Base-by-base conservation (phyloP, 2,797 vertebrate species). In the Loriculus beryllinus region DNA sequence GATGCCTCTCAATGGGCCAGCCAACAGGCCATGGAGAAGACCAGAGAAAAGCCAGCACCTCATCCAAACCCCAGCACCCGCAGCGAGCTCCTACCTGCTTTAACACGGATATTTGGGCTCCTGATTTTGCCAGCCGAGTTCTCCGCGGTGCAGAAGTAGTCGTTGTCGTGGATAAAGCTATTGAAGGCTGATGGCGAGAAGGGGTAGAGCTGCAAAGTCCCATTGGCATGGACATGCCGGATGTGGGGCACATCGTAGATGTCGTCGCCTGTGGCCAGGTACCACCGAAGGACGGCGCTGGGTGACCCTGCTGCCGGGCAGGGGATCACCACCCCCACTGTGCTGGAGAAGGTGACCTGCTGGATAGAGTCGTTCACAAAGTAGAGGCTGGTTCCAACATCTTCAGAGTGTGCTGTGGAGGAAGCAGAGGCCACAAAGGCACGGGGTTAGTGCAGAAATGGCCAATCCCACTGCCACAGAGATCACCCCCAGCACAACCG, bases 261-360 rank as follows among this genome's bases (percentile, higher is more conserved):
- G 98, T 99, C 99, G 97, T 99, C 99, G 91, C 99, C 99, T 13
- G 99, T 99, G 95, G 99, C 99, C 97, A 99, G 98, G 98, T 99
- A 99, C 99, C 99, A 99, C 97, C 99, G 99, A 94, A 99, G 98
- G 98, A 98, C 97, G 87, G 98, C 99, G 75, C 99, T 99, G 98
- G 99, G 99, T 97, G 99, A 98, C 98, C 99, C 99, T 72, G 99
- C 98, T 74, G 99, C 99, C 23, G 99, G 99, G 98, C 99, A 99
- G 98, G 99, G 99, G 98, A 99, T 99, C 98, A 99, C 99, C 98
- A 99, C 99, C 98, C 99, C 99, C 98, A 99, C 99, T 56, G 99
- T 99, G 98, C 99, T 99, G 98, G 99, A 99, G 97, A 99, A 99
- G 98, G 99, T 99, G 98, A 99, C 99, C 98, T 99, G 99, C 98